These are phyloP conservation scores for Drosophila merina DNA, from an alignment of 2,888 invertebrate genomes.

Conservation along the genomic window DNA sequence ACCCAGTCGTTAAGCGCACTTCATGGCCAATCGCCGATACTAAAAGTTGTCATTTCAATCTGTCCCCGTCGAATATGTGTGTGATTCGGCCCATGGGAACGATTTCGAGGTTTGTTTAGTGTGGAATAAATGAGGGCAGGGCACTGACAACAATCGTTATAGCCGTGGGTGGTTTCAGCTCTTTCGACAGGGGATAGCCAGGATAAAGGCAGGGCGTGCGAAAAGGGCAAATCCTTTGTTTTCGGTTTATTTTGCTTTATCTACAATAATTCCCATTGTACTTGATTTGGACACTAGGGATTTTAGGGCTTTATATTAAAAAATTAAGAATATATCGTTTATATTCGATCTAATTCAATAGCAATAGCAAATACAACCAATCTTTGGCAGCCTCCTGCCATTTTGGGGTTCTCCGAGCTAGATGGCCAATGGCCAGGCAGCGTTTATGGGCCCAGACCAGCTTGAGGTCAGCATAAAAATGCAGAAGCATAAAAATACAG, in stretches of 20 bases:
- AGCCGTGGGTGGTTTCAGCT: conserved; percentile 8
- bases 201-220: conserved; percentile 4
- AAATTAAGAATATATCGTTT: not conserved
- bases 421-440: conserved; percentile 49
- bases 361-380: conserved; percentile 4
- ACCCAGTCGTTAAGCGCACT: conserved; percentile 53
- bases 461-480: conserved; percentile 59
- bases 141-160: conserved; percentile 2
- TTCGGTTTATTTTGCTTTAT: not conserved
- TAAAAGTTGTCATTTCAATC: conserved; percentile 59
- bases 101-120: conserved; percentile 60
- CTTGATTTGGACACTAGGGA: not conserved
- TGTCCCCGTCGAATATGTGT: conserved; percentile 45
- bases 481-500: conserved; percentile 60
- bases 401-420: conserved; percentile 1
- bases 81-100: conserved; percentile 56
- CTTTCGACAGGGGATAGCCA: not conserved
- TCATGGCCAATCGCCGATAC: conserved; percentile 57
- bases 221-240: conserved; percentile 3
- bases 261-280: not conserved
- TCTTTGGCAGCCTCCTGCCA: not conserved
- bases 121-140: conserved; percentile 27
- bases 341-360: not conserved
- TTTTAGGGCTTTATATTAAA: not conserved
- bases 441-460: conserved; percentile 44